phyloP scores from a whole-genome alignment of 2,113 vertebrate genomes.

The Cyphomyrus plagiostoma region DNA sequence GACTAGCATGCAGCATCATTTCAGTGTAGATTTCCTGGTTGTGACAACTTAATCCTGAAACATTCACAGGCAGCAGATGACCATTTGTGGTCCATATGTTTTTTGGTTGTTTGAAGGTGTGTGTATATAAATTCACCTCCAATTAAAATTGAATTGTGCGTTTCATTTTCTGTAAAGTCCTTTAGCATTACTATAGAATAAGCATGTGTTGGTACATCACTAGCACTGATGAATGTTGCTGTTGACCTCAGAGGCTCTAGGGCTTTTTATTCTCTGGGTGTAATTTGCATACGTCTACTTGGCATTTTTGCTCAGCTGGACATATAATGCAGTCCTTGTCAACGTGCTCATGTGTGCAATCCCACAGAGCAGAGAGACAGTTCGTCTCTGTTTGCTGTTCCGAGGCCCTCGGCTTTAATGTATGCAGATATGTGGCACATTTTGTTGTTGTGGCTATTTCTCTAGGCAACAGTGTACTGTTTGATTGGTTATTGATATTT shows the following conservation, averaged over 20 bases:
- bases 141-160: background rate
- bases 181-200: background rate
- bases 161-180: background rate
- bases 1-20: background rate
- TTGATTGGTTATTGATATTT: background rate
- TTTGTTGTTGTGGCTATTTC: background rate
- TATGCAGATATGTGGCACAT: slow-evolving; percentile 5
- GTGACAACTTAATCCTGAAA: background rate
- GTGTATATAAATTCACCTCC: background rate
- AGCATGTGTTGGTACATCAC: background rate
- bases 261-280: background rate
- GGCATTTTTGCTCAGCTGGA: background rate
- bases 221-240: background rate
- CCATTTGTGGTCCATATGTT: background rate
- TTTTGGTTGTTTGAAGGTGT: background rate
- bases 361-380: background rate
- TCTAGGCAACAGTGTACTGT: background rate
- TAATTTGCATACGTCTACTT: background rate
- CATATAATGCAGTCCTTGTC: background rate
- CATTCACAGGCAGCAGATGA: background rate
- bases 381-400: background rate
- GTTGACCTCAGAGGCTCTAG: background rate
- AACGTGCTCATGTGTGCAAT: background rate
- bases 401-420: background rate
- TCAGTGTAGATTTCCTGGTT: background rate